Conservation (phyloP, 2,888 invertebrate species). For the Andrena haemorrhoa region DNA sequence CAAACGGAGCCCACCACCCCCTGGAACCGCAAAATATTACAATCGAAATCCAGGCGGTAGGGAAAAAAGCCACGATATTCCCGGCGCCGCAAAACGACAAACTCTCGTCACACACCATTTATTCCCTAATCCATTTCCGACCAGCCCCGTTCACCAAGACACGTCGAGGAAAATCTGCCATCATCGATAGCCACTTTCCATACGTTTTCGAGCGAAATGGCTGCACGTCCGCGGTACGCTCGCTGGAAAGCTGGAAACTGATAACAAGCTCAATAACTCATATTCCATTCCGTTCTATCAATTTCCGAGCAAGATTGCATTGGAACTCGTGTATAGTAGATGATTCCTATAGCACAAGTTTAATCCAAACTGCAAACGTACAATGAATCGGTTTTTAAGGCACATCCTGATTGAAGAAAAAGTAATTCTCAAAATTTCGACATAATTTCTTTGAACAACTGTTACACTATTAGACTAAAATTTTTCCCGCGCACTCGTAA, state of each 20-base stretch:
- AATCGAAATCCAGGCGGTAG: not conserved
- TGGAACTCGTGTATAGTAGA: not conserved
- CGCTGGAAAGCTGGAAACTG: not conserved
- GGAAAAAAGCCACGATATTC: not conserved
- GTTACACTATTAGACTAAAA: not conserved
- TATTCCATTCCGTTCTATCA: conserved; percentile 48
- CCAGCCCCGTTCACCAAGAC: conserved; percentile 3
- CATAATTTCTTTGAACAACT: no score
- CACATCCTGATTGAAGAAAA: no score
- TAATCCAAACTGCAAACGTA: not conserved
- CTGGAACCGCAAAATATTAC: conserved; percentile 22
- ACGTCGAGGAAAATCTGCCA: conserved; percentile 11
- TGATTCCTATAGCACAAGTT: not conserved
- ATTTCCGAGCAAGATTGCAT: conserved; percentile 29
- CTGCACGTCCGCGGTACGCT: not conserved
- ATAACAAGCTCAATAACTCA: conserved; percentile 53
- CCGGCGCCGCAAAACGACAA: not conserved
- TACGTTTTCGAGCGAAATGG: conserved; percentile 18
- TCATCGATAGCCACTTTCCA: conserved; percentile 22
- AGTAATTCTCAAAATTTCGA: no score
- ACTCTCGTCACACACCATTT: conserved; percentile 19
- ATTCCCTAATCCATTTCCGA: conserved; percentile 41
- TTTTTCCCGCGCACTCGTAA: not conserved
- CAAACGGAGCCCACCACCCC: not conserved
- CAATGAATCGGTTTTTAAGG: no score